These are phyloP conservation scores for Meta bourneti DNA, from an alignment of 2,888 invertebrate genomes.

Conservation along the genomic window DNA sequence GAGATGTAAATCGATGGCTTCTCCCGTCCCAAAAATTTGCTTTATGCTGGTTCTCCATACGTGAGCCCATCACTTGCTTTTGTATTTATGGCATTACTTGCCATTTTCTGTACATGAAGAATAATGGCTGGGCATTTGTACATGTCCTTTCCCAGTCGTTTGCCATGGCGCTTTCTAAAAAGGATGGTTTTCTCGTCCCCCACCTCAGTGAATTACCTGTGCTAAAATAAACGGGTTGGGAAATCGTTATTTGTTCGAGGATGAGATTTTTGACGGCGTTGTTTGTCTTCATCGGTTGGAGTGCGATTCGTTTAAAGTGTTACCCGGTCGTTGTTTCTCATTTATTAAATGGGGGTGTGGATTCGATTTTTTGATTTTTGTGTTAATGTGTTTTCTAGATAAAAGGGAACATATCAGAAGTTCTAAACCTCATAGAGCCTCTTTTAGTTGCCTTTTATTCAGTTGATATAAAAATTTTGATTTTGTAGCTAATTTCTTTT, in stretches of 20 bases:
- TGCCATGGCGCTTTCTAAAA: constrained; percentile 52
- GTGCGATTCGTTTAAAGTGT: neutral
- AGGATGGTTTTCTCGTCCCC: constrained; percentile 35
- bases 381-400: neutral
- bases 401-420: too few species aligned
- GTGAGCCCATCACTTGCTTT: constrained; percentile 72
- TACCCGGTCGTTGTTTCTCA: neutral
- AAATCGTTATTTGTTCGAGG: constrained; percentile 47
- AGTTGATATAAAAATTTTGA: too few species aligned
- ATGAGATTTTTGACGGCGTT: constrained; percentile 47
- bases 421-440: too few species aligned
- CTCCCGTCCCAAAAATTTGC: constrained; percentile 60
- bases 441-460: too few species aligned
- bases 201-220: constrained; percentile 35
- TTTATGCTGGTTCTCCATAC: constrained; percentile 36
- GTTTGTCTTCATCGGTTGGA: constrained; percentile 49
- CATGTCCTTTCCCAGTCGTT: constrained; percentile 47
- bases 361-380: neutral
- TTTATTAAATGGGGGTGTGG: neutral
- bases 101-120: constrained; percentile 42
- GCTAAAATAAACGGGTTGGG: constrained; percentile 36
- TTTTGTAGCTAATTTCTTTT: too few species aligned
- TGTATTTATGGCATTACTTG: constrained; percentile 68
- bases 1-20: constrained; percentile 60
- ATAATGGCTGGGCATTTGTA: constrained; percentile 56